These are phyloP conservation scores for Pocillopora grandis DNA, from an alignment of 92 coral and sea anemone genomes.

Conservation along the genomic window DNA sequence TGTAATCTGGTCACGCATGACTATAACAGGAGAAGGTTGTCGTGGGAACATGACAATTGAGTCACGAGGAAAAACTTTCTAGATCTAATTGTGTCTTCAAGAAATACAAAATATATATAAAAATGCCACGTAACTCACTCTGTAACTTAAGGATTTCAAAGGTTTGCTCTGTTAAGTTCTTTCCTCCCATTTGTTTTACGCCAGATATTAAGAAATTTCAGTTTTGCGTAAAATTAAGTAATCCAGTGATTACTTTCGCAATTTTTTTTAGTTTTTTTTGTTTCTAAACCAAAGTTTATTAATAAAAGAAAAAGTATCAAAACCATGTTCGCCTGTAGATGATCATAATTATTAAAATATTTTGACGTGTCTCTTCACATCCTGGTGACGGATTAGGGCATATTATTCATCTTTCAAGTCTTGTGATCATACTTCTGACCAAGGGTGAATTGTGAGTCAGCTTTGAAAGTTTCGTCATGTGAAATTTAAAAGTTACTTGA, in stretches of 20 bases:
- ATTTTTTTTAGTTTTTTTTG: neutral
- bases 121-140: neutral
- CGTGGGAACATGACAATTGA: neutral
- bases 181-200: neutral
- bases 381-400: neutral
- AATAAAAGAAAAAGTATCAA: neutral
- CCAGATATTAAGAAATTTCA: neutral
- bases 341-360: neutral
- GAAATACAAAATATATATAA: neutral
- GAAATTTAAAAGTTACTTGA: neutral
- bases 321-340: neutral
- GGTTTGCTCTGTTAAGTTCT: neutral
- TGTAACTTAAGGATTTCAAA: neutral
- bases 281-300: neutral
- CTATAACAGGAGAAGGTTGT: neutral
- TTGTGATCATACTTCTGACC: constrained; percentile 27
- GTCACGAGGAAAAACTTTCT: neutral
- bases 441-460: neutral
- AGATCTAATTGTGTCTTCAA: neutral
- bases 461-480: constrained; percentile 27
- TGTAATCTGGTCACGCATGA: neutral
- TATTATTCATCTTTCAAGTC: constrained; percentile 10
- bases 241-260: neutral
- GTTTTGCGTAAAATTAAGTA: neutral
- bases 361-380: neutral